Conservation (phyloP, 2,797 vertebrate species). For the Alectoris magna region DNA sequence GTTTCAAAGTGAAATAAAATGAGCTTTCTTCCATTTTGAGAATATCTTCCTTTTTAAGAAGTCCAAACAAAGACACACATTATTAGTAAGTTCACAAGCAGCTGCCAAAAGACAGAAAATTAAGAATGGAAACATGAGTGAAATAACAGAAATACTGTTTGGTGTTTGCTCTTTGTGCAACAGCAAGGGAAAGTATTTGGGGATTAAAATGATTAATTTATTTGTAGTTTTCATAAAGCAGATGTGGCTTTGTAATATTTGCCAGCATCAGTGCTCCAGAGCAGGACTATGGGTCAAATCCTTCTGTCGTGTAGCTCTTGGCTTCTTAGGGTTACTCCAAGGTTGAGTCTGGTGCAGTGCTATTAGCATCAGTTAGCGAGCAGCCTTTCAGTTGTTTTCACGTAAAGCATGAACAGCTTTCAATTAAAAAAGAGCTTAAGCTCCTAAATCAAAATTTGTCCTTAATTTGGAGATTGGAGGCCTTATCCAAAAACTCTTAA, state of each 20-base stretch:
- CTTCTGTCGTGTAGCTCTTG: not conserved
- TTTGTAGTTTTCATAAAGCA: slow-evolving; percentile 74
- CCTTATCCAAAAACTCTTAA: not conserved
- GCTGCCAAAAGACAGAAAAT: slow-evolving; percentile 75
- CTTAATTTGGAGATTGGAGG: not conserved
- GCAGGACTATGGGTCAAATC: not conserved
- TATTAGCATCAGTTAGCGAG: slow-evolving; percentile 20
- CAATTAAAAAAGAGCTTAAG: slow-evolving; percentile 8
- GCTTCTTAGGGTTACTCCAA: not conserved
- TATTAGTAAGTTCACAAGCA: slow-evolving; percentile 70
- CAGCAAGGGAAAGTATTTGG: slow-evolving; percentile 62
- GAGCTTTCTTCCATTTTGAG: slow-evolving; percentile 78
- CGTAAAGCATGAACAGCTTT: slow-evolving; percentile 35
- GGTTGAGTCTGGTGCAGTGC: not conserved
- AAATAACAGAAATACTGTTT: slow-evolving; percentile 71
- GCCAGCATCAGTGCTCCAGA: not conserved
- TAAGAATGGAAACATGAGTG: slow-evolving; percentile 63
- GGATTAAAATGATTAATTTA: slow-evolving; percentile 70
- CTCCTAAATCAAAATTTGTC: slow-evolving; percentile 13
- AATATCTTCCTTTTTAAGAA: slow-evolving; percentile 71
- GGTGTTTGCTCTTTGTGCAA: slow-evolving; percentile 61
- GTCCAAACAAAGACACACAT: slow-evolving; percentile 70
- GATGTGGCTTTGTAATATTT: slow-evolving; percentile 56
- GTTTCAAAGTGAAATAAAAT: slow-evolving; percentile 78
- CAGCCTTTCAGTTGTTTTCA: slow-evolving; percentile 19